Evolutionary conservation across 1,140 invertebrate species (phyloP), one percentile per base, ranked within the genome.

Genomic region (Drosophila pseudoobscura): DNA sequence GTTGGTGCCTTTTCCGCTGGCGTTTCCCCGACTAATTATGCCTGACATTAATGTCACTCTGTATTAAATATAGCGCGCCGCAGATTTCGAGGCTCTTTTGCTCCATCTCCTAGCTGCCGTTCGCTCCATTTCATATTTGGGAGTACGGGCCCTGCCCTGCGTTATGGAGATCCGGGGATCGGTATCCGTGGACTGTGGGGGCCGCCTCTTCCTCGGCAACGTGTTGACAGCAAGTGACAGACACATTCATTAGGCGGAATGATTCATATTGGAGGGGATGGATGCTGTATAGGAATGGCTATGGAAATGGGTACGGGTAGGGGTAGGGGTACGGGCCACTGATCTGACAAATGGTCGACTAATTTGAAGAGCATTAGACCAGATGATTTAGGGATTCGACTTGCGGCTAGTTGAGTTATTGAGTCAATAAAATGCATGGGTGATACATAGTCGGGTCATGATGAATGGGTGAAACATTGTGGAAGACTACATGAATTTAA

Each of bases 161-260:
- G 3, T 8, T 47, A 47, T 20, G 45, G 57, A 24, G 51, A 60
- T 46, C 47, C 31, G 26, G 9, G 24, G 43, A 66, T 69, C 41
- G 49, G 53, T 63, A 68, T 72, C 65, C 44, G 26, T 49, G 51
- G 24, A 26, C 52, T 31, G 41, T 51, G 39, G 71, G 71, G 71
- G 44, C 29, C 29, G 66, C 45, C 54, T 68, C 29, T 52, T 43
- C 60, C 58, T 76, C 60, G 66, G 83, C 75, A 83, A 79, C 83
- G 83, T 89, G 83, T 88, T 88, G 83, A 88, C 83, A 88, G 83
- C 83, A 58, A 83, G 82, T 87, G 83, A 87, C 84, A 88, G 83
- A 88, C 84, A 88, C 75, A 83, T 88, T 88, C 83, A 88, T 88
- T 88, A 88, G 79, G 60, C 83, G n/a, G 72, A 70, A 83, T 88